These are phyloP conservation scores for Ammodytes marinus DNA, from an alignment of 2,113 vertebrate species.

Conservation along the genomic window DNA sequence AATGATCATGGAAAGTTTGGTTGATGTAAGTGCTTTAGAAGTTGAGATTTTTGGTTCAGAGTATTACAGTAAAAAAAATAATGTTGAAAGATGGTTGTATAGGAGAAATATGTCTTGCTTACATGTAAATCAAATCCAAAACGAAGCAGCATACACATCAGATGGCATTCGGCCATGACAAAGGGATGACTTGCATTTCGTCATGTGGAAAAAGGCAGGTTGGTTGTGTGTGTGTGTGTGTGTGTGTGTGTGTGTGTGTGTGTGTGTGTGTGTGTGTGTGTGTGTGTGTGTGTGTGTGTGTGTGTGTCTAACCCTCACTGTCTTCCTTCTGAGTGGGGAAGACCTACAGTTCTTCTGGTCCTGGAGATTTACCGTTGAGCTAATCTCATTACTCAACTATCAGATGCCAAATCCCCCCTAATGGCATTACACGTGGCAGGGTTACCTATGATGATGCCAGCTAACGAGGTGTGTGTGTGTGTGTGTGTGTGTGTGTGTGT, in stretches of 20 bases:
- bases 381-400: constrained; percentile 90
- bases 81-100: no score
- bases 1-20: no score
- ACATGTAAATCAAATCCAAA: not conserved
- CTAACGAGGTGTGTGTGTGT: constrained; percentile 63
- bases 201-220: not conserved
- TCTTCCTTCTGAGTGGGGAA: constrained; percentile 61
- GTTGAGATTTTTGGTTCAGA: no score
- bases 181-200: constrained; percentile 28
- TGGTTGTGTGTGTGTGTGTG: not conserved
- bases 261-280: no score
- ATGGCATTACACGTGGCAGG: constrained; percentile 87
- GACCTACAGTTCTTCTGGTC: constrained; percentile 62
- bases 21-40: no score
- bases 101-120: no score
- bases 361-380: constrained; percentile 74
- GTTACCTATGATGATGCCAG: constrained; percentile 82
- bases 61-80: no score
- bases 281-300: no score
- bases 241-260: no score
- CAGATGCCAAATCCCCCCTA: constrained; percentile 89
- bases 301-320: not conserved
- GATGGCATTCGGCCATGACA: constrained; percentile 12
- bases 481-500: no score
- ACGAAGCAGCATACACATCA: not conserved